Evolutionary conservation across 2,888 invertebrate species (phyloP), one percentile per base, ranked within the genome.

Genomic region (Phasia obesa): DNA sequence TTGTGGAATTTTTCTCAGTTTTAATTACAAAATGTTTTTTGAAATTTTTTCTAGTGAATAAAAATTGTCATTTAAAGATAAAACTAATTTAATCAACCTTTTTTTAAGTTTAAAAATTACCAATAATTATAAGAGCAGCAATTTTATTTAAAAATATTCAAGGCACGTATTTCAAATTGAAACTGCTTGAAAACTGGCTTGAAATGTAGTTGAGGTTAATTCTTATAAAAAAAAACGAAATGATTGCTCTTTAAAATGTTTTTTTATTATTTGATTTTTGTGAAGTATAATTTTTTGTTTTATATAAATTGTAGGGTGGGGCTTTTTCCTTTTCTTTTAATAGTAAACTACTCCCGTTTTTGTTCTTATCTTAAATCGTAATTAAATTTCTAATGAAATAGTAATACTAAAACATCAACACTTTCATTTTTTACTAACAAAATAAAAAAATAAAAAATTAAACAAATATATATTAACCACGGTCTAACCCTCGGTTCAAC

Each of bases 121-220:
- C 4, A 25, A 31, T 17, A 74, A 55, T 47, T 44, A 27, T 7
- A 44, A 60, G 15, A n/a, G 51, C 19, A 44, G 15, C 17, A 23
- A 21, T 47, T 70, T 19, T 42, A 47, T 31, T 57, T 35, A 25
- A 51, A 70, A 49, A 27, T 55, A 31, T 64, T 64, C 27, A 6
- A 53, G 31, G 11, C 62, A 64, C 62, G 53, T 64, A 42, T 1
- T 4, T 47, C 6, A 17, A 47, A 47, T 1, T 4, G 7, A 47
- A 47, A 47, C 44, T 47, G n/a, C 2, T 17, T 17, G 7, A 47
- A 19, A 17, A n/a, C 2, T 13, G 35, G 35, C 11, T 11, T 35
- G 11, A 11, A 35, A 11, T 35, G 35, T 9, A 35, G 35, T 35
- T 35, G 11, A 35, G 2, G 11, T n/a, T 35, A 35, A 35, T 35